These are phyloP conservation scores for Eidolon dupreanum DNA, from an alignment of 2,797 vertebrate species.

Conservation along the genomic window DNA sequence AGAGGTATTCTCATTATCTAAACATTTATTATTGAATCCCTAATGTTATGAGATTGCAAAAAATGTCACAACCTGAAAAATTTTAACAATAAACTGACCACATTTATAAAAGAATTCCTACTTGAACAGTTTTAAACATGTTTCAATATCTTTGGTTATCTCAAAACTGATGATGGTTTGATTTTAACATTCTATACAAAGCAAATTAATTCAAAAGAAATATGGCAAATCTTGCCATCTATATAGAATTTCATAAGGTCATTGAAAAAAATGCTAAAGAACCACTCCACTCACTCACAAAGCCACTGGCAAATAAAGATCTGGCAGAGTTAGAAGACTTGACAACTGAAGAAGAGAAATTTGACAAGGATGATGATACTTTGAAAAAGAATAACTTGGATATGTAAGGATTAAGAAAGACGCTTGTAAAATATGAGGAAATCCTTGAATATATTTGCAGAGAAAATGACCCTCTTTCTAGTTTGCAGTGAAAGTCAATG, in stretches of 20 bases:
- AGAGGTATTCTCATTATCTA: neutral
- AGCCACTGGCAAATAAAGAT: neutral
- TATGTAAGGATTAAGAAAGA: constrained; percentile 52
- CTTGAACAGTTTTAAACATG: neutral
- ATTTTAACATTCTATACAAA: neutral
- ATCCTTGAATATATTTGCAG: constrained; percentile 36
- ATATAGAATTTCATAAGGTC: neutral
- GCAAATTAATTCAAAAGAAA: neutral
- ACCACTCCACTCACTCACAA: neutral
- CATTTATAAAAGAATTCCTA: neutral
- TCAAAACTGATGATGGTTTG: neutral
- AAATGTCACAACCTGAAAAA: neutral
- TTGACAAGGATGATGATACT: neutral
- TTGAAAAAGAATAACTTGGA: constrained; percentile 42
- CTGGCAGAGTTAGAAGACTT: neutral
- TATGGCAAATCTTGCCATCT: neutral
- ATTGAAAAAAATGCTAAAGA: neutral
- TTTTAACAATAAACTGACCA: neutral
- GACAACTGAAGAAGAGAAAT: constrained; percentile 24
- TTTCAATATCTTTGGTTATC: neutral
- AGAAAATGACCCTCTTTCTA: constrained; percentile 10
- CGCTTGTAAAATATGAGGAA: constrained; percentile 8
- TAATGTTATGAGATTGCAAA: neutral
- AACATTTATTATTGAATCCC: neutral
- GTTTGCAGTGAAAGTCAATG: neutral